Evolutionary conservation across 2,888 invertebrate genomes (phyloP).

Genomic region (Fissipunctia ypsillon): DNA sequence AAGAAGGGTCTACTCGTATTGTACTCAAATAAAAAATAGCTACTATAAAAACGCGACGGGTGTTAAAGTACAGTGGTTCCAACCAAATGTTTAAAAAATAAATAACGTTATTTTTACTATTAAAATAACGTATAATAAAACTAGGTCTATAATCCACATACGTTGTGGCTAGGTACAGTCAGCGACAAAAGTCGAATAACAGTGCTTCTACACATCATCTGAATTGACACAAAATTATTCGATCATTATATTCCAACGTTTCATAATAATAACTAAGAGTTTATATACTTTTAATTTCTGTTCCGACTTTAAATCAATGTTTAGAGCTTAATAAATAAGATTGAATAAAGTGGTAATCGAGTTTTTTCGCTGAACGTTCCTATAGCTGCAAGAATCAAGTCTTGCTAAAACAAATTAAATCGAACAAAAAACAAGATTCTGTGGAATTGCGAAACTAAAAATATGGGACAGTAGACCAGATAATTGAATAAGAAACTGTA

Average conservation of each 20-base stretch:
- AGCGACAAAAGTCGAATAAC: neutral
- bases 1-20: no score
- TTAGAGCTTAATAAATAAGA: neutral
- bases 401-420: neutral
- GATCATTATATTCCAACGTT: no score
- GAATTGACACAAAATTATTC: no score
- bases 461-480: neutral
- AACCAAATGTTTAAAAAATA: no score
- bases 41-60: no score
- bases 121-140: neutral
- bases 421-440: neutral
- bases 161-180: neutral
- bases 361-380: neutral
- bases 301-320: neutral
- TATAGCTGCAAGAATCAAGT: neutral
- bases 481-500: slow-evolving; percentile 14
- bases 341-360: fast-evolving
- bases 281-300: no score
- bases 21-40: no score
- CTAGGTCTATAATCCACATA: neutral
- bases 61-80: no score
- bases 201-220: no score
- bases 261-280: no score
- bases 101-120: no score
- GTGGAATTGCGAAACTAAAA: neutral